These are phyloP conservation scores for Drosophila funebris DNA, from an alignment of 1,140 invertebrate genomes.

Conservation along the genomic window DNA sequence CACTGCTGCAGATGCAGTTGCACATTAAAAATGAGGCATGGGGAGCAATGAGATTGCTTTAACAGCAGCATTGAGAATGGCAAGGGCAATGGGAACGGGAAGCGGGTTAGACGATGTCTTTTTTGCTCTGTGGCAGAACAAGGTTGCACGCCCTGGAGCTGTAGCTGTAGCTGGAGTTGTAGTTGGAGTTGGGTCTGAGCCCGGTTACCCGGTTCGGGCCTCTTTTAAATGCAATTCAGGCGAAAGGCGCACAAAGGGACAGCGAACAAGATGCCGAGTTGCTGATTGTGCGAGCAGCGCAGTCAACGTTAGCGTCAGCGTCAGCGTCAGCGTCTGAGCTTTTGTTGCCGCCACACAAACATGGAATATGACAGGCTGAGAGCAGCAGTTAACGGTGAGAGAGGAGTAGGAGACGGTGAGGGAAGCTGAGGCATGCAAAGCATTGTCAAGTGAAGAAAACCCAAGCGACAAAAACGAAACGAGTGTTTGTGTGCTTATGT, in stretches of 20 bases:
- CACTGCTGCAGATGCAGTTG: constrained; percentile 31
- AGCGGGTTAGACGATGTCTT: constrained; percentile 62
- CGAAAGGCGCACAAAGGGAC: constrained; percentile 81
- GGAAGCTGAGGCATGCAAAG: constrained; percentile 59
- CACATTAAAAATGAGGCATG: constrained; percentile 80
- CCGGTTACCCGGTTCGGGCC: constrained; percentile 19
- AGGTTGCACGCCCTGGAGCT: constrained; percentile 52
- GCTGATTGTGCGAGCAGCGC: constrained; percentile 73
- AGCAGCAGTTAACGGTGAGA: not conserved
- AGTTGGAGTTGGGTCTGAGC: not conserved
- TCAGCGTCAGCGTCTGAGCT: constrained; percentile 47
- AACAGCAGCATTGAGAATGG: constrained; percentile 13
- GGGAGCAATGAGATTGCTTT: constrained; percentile 35
- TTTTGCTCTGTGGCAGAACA: constrained; percentile 67
- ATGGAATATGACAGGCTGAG: constrained; percentile 76
- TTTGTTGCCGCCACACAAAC: constrained; percentile 78
- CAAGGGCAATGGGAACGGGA: not conserved
- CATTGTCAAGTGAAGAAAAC: constrained; percentile 79
- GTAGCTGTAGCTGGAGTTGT: not conserved
- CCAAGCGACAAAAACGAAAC: constrained; percentile 66
- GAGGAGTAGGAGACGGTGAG: not conserved
- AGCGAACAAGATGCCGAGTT: constrained; percentile 82
- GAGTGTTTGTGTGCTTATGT: constrained; percentile 36
- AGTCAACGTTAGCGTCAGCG: constrained; percentile 11
- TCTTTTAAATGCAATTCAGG: constrained; percentile 76